phyloP scores from a whole-genome alignment of 1,140 invertebrate species.

The Drosophila pseudoobscura region DNA sequence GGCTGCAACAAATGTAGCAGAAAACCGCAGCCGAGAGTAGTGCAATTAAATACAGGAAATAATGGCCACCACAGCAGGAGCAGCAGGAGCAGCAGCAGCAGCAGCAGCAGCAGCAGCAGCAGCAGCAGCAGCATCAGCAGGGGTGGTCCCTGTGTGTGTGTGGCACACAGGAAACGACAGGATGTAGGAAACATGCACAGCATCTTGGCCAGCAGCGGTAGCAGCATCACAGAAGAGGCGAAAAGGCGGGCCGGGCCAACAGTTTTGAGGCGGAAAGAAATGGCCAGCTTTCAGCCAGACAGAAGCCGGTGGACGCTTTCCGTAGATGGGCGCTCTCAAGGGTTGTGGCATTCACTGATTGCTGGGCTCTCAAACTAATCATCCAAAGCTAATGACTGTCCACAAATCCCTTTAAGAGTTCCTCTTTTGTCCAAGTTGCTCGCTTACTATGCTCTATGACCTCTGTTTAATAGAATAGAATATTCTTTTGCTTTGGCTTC shows the following conservation, averaged over 20 bases:
- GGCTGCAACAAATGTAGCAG: conserved; percentile 78
- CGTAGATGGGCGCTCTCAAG: conserved; percentile 25
- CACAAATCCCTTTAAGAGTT: too few species aligned
- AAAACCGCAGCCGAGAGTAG: conserved; percentile 79
- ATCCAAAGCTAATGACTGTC: too few species aligned
- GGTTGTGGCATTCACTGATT: too few species aligned
- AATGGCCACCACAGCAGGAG: conserved; percentile 70
- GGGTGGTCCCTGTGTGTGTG: neutral
- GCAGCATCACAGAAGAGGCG: neutral
- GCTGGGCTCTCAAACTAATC: too few species aligned
- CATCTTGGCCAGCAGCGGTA: conserved; percentile 37
- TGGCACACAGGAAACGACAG: conserved; percentile 53
- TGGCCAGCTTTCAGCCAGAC: conserved; percentile 21
- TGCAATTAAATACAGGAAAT: conserved; percentile 81
- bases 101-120: conserved; percentile 15
- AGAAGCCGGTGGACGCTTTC: conserved; percentile 37
- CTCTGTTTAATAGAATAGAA: too few species aligned
- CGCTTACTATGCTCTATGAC: too few species aligned
- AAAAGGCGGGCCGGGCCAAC: conserved; percentile 8
- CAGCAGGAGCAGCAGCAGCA: conserved; percentile 27
- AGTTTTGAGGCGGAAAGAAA: conserved; percentile 48
- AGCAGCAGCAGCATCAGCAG: neutral
- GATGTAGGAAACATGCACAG: conserved; percentile 49
- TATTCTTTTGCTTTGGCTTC: too few species aligned
- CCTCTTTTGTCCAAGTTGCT: too few species aligned